Base-by-base conservation (phyloP, 2,888 invertebrate species). In the Sceliomorpha sp. region DNA sequence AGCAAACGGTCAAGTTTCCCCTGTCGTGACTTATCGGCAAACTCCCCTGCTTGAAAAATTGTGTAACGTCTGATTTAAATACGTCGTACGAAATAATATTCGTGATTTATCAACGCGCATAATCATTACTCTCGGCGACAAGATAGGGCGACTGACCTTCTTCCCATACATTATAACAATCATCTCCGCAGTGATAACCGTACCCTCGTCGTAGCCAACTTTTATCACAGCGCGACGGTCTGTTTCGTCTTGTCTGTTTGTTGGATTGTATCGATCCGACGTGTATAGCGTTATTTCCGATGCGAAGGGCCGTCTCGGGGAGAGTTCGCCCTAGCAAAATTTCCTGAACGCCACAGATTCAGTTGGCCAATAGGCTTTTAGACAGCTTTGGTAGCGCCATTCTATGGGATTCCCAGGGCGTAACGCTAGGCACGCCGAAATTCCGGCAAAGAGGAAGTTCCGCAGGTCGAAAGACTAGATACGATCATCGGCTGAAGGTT, bases 401-500 rank as follows among this genome's bases (percentile, higher is more conserved):
- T 58, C 40, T 5, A 8, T 37, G 36, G 37, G 44, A 56, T 42
- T 64, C 56, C 37, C 20, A 34, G 26, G 27, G 27, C 26, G 32
- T n/a, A 32, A 42, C 53, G 10, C 36, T 12, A 13, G 14, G 39
- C 10, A 15, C 39, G 13, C 15, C 51, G 31, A 51, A 53, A 51
- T 56, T 51, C 51, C 24, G 13, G 14, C 14, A 32, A 58, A 36
- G 50, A 51, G 47, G 34, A 58, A 66, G 47, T 66, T 66, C 7
- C 26, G 51, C 14, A 58, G 40, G 51, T 64, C 36, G 34, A 50
- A 62, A 64, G 63, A 44, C 26, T 15, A 42, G 75, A 76, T 78
- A 78, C 59, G 58, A 77, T 76, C 75, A 55, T 55, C 71, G 50
- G 63, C 58, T 51, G 31, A 39, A 51, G 68, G 74, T 72, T 73